phyloP scores from a whole-genome alignment of 2,888 invertebrate species.

The Polydrusus tereticollis region DNA sequence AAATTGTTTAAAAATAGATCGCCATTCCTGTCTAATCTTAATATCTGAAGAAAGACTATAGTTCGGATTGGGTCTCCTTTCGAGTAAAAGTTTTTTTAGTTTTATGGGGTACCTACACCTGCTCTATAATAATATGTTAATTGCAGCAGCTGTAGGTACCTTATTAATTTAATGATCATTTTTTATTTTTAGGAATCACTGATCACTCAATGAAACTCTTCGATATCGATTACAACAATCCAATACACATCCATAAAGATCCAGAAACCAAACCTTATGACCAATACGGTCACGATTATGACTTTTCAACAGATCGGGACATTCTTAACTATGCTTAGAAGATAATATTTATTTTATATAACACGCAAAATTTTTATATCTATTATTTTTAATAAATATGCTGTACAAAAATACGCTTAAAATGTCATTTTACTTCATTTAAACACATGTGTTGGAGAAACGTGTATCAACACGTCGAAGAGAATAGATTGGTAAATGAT shows the following conservation, averaged over 20 bases:
- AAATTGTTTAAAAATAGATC: too few relatives aligned
- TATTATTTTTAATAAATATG: neutral
- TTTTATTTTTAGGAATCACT: slow-evolving; percentile 32
- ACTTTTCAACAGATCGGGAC: slow-evolving; percentile 41
- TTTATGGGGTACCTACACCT: too few relatives aligned
- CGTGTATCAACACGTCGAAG: too few relatives aligned
- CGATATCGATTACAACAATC: slow-evolving; percentile 66
- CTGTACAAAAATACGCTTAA: neutral
- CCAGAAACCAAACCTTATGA: slow-evolving; percentile 44
- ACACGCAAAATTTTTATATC: too few relatives aligned
- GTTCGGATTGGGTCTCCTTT: too few relatives aligned
- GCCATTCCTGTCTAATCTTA: too few relatives aligned
- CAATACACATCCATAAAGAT: slow-evolving; percentile 65
- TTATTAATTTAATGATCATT: slow-evolving; percentile 3
- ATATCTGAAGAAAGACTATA: too few relatives aligned
- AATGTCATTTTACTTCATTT: neutral
- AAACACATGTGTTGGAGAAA: neutral
- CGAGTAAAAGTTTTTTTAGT: too few relatives aligned
- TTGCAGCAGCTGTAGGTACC: too few relatives aligned
- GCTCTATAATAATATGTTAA: too few relatives aligned
- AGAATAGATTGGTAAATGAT: too few relatives aligned
- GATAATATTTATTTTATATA: neutral
- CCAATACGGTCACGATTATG: slow-evolving; percentile 50
- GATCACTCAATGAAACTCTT: slow-evolving; percentile 52
- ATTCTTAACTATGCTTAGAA: slow-evolving; percentile 45